A percentile compares a stretch with the other conserved stretches of the same genome.
Evolutionary conservation across 2,888 invertebrate genomes (phyloP).

Genomic region (Sicus ferrugineus): DNA sequence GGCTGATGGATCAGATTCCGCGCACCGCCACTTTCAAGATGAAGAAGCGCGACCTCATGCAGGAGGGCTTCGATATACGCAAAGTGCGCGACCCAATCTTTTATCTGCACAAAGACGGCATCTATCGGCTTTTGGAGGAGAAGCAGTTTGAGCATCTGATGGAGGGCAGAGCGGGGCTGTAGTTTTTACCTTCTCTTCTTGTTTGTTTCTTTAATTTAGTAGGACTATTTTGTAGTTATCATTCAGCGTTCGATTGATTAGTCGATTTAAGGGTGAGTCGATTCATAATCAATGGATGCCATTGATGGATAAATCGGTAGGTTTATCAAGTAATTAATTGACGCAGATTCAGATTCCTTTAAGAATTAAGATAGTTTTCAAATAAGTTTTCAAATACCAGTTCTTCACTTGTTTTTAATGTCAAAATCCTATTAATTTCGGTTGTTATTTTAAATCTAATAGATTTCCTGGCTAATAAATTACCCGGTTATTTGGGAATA

Average conservation of each 20-base stretch:
- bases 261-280: not conserved
- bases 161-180: conserved; percentile 68
- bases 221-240: not conserved
- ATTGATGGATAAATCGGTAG: no score
- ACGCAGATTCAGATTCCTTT: no score
- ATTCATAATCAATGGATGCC: no score
- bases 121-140: conserved; percentile 66
- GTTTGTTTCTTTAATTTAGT: no score
- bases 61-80: conserved; percentile 82
- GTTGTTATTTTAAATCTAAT: no score
- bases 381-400: no score
- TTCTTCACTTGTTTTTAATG: no score
- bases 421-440: no score
- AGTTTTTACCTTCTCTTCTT: conserved; percentile 33
- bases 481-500: no score
- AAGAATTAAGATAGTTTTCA: no score
- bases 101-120: conserved; percentile 70
- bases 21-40: conserved; percentile 91
- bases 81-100: conserved; percentile 78
- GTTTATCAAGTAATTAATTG: no score
- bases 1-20: conserved; percentile 80
- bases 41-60: conserved; percentile 85
- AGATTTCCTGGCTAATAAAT: no score
- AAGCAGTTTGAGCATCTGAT: conserved; percentile 67
- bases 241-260: not conserved